Evolutionary conservation across 2,797 vertebrate species (phyloP), one percentile per base, ranked within the genome.

Genomic region (Anolis apletophallus): DNA sequence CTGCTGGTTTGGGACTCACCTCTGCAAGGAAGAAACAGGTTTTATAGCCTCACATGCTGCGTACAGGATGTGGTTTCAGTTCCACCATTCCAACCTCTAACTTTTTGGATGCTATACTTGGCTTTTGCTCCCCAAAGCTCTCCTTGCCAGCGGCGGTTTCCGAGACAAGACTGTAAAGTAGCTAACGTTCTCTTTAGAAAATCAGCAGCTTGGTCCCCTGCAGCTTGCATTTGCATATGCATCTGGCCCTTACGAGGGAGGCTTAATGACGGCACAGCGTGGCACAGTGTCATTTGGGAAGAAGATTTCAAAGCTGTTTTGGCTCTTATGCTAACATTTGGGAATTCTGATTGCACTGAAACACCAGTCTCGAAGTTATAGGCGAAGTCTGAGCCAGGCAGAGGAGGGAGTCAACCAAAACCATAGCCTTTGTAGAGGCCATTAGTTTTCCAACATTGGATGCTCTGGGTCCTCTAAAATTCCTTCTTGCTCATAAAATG

Each of bases 21-120:
- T 84, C 59, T 84, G 11, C 57, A 64, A 14, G n/a, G 68, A 72
- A 69, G 32, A 82, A 82, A 11, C 23, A 40, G 69, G 34, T 26
- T 57, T 40, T 83, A 73, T 83, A 75, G 55, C 54, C 19, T 74
- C 55, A 50, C 72, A 50, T 21, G 1, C 11, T 64, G 29, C 61
- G 13, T 50, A 16, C 72, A 14, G 40, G 40, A n/a, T 32, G 71
- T 21, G 40, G 55, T 59, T 75, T 61, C 36, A 74, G 29, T 64
- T 13, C 17, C 57, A 84, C 82, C 40, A 67, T 84, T 75, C 64
- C 21, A 64, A 64, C 40, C 29, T 50, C 17, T 75, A 64, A 75
- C 29, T 34, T n/a, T 61, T 75, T 75, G 72, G 82, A 84, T 52
- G 40, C 72, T 67, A 73, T 50, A 61, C 16, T 84, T 84, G 29